Evolutionary conservation across 2,888 invertebrate genomes (phyloP).

Genomic region (Phortica magna): DNA sequence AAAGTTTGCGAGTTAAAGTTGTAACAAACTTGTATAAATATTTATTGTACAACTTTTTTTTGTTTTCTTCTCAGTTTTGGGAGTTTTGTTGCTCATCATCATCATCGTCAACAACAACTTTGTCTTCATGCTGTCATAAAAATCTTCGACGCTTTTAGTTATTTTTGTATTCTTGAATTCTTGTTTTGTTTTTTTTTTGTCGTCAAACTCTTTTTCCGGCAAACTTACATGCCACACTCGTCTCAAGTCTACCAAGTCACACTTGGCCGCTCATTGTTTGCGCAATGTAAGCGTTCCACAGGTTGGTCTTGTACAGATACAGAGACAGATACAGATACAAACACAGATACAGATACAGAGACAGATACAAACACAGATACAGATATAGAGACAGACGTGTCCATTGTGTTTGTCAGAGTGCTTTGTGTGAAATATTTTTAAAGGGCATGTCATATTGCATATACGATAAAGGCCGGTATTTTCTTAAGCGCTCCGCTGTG

Average conservation of each 20-base stretch:
- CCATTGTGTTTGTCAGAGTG: too few species aligned
- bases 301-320: conserved; percentile 26
- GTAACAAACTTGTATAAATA: conserved; percentile 24
- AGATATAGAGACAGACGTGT: too few species aligned
- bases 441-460: neutral
- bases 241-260: neutral
- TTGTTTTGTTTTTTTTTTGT: neutral
- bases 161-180: neutral
- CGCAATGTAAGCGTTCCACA: conserved; percentile 29
- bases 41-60: conserved; percentile 25
- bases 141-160: neutral
- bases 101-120: neutral
- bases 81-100: neutral
- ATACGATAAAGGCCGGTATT: too few species aligned
- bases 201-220: neutral
- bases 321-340: neutral
- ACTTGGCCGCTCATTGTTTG: conserved; percentile 12
- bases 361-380: too few species aligned
- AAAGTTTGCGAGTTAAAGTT: conserved; percentile 3
- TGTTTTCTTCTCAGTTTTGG: neutral
- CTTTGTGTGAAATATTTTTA: neutral
- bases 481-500: too few species aligned
- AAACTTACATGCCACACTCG: neutral
- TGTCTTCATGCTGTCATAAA: neutral
- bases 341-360: conserved; percentile 3